Percentiles rank a stretch among this genome's conserved stretches.
Conservation (phyloP, 1,140 invertebrate genomes). For the Calliphora vicina region DNA sequence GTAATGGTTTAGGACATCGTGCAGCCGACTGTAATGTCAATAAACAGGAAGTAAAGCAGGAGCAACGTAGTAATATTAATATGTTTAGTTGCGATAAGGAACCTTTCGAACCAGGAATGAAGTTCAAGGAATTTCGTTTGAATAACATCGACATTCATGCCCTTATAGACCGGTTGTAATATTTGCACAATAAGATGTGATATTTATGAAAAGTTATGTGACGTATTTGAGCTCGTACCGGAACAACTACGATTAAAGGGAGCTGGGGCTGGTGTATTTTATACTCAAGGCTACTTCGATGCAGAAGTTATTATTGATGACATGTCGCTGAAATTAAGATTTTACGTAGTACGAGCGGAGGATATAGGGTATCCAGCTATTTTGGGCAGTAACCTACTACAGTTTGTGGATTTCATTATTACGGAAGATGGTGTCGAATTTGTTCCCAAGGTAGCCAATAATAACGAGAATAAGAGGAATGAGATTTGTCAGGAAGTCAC, state of each 20-base stretch:
- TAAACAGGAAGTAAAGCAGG: background rate
- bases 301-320: background rate
- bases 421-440: constrained; percentile 3
- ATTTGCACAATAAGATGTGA: too few species aligned
- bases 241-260: background rate
- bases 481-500: background rate
- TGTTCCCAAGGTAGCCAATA: background rate
- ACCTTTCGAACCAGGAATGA: background rate
- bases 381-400: background rate
- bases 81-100: background rate
- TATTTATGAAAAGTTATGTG: background rate
- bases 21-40: background rate
- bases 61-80: background rate
- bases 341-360: background rate
- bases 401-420: constrained; percentile 9
- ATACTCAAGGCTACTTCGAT: background rate
- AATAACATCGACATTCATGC: background rate
- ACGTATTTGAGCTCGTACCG: background rate
- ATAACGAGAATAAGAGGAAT: background rate
- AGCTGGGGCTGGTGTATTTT: background rate
- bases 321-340: background rate
- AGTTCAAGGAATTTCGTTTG: background rate
- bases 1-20: background rate
- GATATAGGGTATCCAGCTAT: background rate
- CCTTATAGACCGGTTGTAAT: background rate